Base-by-base conservation (phyloP, 1,140 invertebrate species). In the Nasonia giraulti region DNA sequence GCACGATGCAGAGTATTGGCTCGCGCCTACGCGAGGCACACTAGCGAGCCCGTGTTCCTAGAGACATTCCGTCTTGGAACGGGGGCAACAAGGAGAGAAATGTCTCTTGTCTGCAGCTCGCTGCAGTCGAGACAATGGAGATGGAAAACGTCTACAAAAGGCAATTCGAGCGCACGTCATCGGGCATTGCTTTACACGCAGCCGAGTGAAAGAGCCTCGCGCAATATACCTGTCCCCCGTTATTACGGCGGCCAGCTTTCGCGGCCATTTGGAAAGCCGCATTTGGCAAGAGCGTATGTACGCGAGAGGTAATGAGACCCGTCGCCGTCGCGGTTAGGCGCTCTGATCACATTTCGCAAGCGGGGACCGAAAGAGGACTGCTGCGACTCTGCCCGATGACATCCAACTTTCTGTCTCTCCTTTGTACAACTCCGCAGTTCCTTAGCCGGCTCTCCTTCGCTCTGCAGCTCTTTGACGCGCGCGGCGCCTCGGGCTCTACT, bases 311-410 rank as follows among this genome's bases (percentile, higher is more conserved):
- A 79, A 84, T 84, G 76, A 27, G 27, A n/a, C n/a, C 77, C 76
- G 75, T 79, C 76, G 55, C 55, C 68, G 33, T 47, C 77, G 69
- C 4, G 47, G 66, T 44, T 80, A 27, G 83, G 11, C 27, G 27
- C 27, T 27, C 77, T 84, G 82, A 84, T 84, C 76, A 71, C 79
- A 79, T 84, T 84, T 81, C 47, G 11, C 11, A 33, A 40, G 31
- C 37, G 31, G 27, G 50, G 71, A 17, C 55, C 37, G 62, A 66
- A 68, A 80, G 50, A 55, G 14, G 11, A 55, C 50, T 55, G 11
- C 12, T 10, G 50, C 4, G 17, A 0, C 66, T n/a, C 66, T 37
- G n/a, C n/a, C 55, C 20, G 55, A 62, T n/a, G 17, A 62, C 17
- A 62, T n/a, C 55, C 14, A 62, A 62, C 55, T 62, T 62, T 62